A percentile compares a stretch with the other conserved stretches of the same genome.
Conservation (phyloP, 2,888 invertebrate species). For the Hymenopus coronatus region DNA sequence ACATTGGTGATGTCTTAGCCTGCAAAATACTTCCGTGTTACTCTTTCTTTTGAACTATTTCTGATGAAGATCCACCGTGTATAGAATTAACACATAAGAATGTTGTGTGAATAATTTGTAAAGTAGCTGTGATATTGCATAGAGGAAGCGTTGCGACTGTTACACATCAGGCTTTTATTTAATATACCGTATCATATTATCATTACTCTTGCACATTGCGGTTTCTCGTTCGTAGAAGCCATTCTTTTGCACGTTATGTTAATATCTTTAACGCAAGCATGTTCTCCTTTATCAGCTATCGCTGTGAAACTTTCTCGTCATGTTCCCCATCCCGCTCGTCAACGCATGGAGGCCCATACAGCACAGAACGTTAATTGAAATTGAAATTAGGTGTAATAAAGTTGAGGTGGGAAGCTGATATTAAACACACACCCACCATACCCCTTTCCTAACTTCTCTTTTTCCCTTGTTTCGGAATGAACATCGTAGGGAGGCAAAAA, state of each 20-base stretch:
- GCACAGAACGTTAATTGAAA: slow-evolving; percentile 18
- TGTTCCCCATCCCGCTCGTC: background rate
- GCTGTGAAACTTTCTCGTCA: background rate
- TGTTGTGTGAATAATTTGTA: no score
- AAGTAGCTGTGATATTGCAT: no score
- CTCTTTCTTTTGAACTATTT: no score
- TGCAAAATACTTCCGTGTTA: no score
- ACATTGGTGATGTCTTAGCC: no score
- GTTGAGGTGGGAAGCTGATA: slow-evolving; percentile 12
- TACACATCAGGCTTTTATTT: background rate
- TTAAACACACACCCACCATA: background rate
- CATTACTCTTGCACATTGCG: background rate
- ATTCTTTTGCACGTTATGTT: background rate
- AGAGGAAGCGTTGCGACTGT: no score
- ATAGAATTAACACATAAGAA: no score
- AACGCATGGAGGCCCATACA: background rate
- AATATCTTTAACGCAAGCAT: background rate
- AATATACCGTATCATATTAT: background rate
- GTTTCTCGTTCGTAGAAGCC: background rate
- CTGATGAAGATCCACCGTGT: no score
- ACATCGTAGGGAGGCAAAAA: background rate
- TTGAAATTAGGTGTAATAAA: slow-evolving; percentile 24
- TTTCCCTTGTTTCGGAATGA: background rate
- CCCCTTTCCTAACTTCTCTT: background rate
- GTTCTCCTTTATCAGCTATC: background rate